Base-by-base conservation (phyloP, 2,797 vertebrate species). In the Sebastiscus albofasciatus region DNA sequence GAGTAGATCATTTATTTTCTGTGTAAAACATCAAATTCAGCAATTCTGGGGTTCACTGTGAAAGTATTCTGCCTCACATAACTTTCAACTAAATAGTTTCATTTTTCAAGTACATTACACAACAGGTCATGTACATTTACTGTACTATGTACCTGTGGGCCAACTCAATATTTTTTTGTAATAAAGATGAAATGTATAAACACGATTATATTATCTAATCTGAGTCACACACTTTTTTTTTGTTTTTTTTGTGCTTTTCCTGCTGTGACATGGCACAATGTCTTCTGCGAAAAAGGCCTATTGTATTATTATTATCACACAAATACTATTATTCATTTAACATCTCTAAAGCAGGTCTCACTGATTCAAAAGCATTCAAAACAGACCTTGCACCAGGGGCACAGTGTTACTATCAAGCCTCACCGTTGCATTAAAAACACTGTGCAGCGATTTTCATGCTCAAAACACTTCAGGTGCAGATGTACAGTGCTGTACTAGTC, bases 1-100 rank as follows among this genome's bases (percentile, higher is more conserved):
- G 67, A 91, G 92, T 86, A 12, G 9, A 72, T 29, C 8, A 54
- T 78, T 18, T 27, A 3, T 24, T 59, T 13, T 59, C n/a, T 54
- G n/a, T 55, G n/a, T 36, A 0, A 24, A 64, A 55, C 11, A 55
- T 42, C 5, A 26, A 29, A 31, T 76, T 11, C 16, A 69, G 60
- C 20, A 34, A 2, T 33, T 2, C 8, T 27, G 2, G 2, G 6
- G 8, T 58, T 39, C 5, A 46, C 13, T 46, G 11, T 42, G 52
- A 54, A 54, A 22, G 52, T 5, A 54, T 54, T 54, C n/a, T 54
- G 52, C 10, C 9, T 54, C 46, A n/a, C 8, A 3, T n/a, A 4
- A 52, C 18, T 52, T 52, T 52, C 46, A 52, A 52, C 18, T 20
- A 52, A 52, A 52, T 9, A 52, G 46, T 52, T 52, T 20, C 1